Conservation (phyloP, 2,888 invertebrate genomes). For the Hipparchia sbordonii region DNA sequence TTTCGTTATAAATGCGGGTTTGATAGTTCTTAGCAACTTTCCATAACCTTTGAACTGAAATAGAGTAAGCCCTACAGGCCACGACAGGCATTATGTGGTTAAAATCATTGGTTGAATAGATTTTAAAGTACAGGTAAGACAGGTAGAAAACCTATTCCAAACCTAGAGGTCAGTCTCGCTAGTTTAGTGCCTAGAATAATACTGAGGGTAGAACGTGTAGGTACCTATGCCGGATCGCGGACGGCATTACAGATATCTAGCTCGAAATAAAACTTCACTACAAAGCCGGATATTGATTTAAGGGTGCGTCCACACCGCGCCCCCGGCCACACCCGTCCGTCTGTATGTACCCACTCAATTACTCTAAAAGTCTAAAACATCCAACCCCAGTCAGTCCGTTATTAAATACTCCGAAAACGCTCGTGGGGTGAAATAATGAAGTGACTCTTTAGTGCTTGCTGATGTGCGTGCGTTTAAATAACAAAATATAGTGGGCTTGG, state of each 20-base stretch:
- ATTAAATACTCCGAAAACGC: slow-evolving; percentile 25
- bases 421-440: slow-evolving; percentile 27
- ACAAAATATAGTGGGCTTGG: neutral
- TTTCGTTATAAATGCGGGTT: no score
- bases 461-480: slow-evolving; percentile 7
- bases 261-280: neutral
- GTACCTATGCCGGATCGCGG: no score
- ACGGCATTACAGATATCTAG: neutral
- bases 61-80: no score
- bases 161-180: no score
- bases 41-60: no score
- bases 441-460: slow-evolving; percentile 2
- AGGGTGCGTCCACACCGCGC: slow-evolving; percentile 50
- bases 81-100: no score
- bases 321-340: slow-evolving; percentile 33
- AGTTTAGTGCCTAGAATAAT: no score
- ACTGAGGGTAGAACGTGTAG: no score
- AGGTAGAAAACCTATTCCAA: no score
- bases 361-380: slow-evolving; percentile 36
- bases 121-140: no score
- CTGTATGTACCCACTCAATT: slow-evolving; percentile 34
- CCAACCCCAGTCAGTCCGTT: slow-evolving; percentile 17
- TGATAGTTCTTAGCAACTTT: no score
- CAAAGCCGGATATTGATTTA: slow-evolving; percentile 46
- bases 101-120: no score